These are phyloP conservation scores for Onychostoma macrolepis DNA, from an alignment of 2,113 vertebrate genomes.

Conservation along the genomic window DNA sequence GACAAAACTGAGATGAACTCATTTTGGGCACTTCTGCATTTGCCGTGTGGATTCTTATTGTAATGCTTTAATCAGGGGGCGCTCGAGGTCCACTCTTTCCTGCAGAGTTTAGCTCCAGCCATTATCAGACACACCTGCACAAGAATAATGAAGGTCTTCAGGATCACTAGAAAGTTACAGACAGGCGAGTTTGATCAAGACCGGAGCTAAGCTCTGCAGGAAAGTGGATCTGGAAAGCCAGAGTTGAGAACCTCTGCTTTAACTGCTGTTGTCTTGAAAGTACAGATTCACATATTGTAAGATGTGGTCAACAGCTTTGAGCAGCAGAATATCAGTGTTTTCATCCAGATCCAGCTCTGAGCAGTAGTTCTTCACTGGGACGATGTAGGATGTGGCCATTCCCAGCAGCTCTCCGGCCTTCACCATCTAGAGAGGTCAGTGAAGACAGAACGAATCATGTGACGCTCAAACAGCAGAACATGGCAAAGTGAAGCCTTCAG, in stretches of 20 bases:
- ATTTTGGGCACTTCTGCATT: not conserved
- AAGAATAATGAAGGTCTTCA: no score
- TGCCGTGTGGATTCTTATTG: not conserved
- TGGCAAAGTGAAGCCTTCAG: not conserved
- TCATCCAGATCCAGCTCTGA: conserved; percentile 66
- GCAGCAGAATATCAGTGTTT: conserved; percentile 70
- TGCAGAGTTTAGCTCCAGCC: no score
- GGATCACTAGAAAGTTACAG: no score
- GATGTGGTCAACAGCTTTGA: conserved; percentile 74
- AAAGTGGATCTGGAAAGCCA: no score
- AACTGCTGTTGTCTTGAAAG: conserved; percentile 58
- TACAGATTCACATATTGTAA: conserved; percentile 70
- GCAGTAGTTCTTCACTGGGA: conserved; percentile 75
- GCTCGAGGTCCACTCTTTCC: no score
- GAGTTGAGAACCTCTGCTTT: not conserved
- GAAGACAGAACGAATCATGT: conserved; percentile 27
- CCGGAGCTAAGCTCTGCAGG: no score
- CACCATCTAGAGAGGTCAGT: conserved; percentile 59
- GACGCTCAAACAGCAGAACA: not conserved
- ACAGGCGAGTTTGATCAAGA: no score
- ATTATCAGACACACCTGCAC: no score
- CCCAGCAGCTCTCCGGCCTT: conserved; percentile 67
- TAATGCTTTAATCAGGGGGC: no score
- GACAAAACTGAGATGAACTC: not conserved
- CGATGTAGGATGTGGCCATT: conserved; percentile 73